Evolutionary conservation across 2,888 invertebrate species (phyloP), one percentile per base, ranked within the genome.

Genomic region (Isoperla grammatica): DNA sequence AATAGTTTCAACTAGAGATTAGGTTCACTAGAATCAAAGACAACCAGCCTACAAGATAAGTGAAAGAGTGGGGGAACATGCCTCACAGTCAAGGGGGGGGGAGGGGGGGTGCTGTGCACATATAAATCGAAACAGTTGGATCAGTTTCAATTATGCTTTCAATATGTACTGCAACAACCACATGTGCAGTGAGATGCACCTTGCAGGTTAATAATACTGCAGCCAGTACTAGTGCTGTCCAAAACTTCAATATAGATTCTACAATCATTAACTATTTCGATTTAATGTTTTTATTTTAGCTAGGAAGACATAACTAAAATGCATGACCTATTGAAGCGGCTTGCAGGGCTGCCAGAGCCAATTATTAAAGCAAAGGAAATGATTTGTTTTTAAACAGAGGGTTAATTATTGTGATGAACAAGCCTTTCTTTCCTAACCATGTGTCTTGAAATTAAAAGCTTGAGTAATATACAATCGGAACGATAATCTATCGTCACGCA

Each of bases 21-120:
- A 58, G 57, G 56, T 61, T 60, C 56, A 57, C 59, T 56, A 57
- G 60, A 61, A 58, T 62, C 61, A 59, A 64, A 61, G 57, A 61
- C 61, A 61, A 61, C 65, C 65, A 65, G 66, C 67, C 66, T 67
- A 67, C 66, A 65, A 67, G 65, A 67, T 65, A 65, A 61, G 62
- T 60, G 60, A 61, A 61, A 59, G 62, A 57, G 61, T 59, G 60
- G 58, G 29, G 58, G 59, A 57, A 64, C 62, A 60, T 57, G 61
- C 61, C 63, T 57, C 43, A 57, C 60, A 62, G 64, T 64, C 64
- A 64, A 64, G 64, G 61, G 64, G 62, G 61, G 59, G 42, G 22
- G 56, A 48, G 23, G 15, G 29, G 48, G 23, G 19, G 43, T n/a
- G n/a, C n/a, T n/a, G n/a, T n/a, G n/a, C n/a, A n/a, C 42, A 37